Conservation (phyloP, 1,140 invertebrate species). For the Nixonia krombeini region DNA sequence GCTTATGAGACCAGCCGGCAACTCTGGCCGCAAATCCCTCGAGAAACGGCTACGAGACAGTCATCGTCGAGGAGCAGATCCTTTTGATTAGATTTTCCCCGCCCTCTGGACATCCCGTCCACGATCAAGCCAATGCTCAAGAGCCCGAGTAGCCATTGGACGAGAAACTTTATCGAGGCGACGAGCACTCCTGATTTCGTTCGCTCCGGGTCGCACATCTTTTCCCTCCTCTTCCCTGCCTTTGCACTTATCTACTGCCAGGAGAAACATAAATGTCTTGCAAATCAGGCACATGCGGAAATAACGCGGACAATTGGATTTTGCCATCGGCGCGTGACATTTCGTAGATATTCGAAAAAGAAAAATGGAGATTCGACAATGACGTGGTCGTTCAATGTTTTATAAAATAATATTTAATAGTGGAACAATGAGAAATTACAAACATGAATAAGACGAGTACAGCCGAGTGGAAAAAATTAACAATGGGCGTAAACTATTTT, state of each 20-base stretch:
- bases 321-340: constrained; percentile 5
- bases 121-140: constrained; percentile 38
- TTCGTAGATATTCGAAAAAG: constrained; percentile 7
- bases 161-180: constrained; percentile 45
- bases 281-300: constrained; percentile 29
- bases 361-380: constrained; percentile 7
- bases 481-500: too few relatives aligned
- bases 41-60: constrained; percentile 18
- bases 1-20: too few relatives aligned
- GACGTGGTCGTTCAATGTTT: too few relatives aligned
- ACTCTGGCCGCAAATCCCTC: background rate
- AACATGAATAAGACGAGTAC: too few relatives aligned
- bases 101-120: constrained; percentile 37
- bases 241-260: constrained; percentile 40
- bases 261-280: constrained; percentile 41
- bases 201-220: constrained; percentile 24
- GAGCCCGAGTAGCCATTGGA: constrained; percentile 37
- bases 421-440: too few relatives aligned
- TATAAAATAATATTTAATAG: too few relatives aligned
- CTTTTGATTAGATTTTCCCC: constrained; percentile 46
- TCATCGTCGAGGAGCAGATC: constrained; percentile 28
- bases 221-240: constrained; percentile 23
- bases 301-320: constrained; percentile 29
- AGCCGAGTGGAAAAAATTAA: too few relatives aligned
- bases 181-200: constrained; percentile 28